A percentile compares a stretch with the other conserved stretches of the same genome.
Evolutionary conservation across 2,888 invertebrate species (phyloP).

Genomic region (Terebella lapidaria): DNA sequence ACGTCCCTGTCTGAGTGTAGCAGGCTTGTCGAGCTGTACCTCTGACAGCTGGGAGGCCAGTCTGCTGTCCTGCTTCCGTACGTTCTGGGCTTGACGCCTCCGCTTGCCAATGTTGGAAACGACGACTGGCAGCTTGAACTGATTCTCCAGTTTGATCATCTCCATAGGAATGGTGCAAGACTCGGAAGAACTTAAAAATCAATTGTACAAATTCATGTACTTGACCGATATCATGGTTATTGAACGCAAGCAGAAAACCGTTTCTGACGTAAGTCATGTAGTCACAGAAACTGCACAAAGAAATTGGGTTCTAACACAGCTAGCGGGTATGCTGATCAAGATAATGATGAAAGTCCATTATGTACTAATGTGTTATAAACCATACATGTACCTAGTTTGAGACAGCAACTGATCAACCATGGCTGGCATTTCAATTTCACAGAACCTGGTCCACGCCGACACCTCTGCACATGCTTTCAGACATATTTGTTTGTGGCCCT

Average conservation of each 20-base stretch:
- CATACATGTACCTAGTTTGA: neutral
- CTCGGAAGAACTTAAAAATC: neutral
- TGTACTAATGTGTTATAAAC: no score
- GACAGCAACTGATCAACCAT: slow-evolving; percentile 55
- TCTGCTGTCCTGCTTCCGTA: neutral
- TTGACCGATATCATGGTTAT: no score
- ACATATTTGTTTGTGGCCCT: slow-evolving; percentile 16
- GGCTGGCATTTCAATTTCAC: slow-evolving; percentile 73
- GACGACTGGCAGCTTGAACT: slow-evolving; percentile 75
- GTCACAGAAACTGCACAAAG: no score
- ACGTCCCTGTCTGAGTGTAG: neutral
- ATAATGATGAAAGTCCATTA: no score
- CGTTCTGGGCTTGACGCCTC: neutral
- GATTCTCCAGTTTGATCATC: slow-evolving; percentile 74
- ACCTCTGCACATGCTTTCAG: slow-evolving; percentile 28
- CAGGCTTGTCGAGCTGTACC: neutral
- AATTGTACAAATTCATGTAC: neutral
- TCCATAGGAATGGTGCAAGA: slow-evolving; percentile 63
- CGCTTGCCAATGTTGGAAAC: slow-evolving; percentile 81
- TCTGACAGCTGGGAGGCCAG: no score
- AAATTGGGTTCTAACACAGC: no score
- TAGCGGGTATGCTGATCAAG: no score
- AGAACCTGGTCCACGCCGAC: slow-evolving; percentile 56
- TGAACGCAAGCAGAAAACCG: no score
- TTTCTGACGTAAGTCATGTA: no score